These are phyloP conservation scores for Seriola rivoliana DNA, from an alignment of 2,113 vertebrate genomes.

Conservation along the genomic window DNA sequence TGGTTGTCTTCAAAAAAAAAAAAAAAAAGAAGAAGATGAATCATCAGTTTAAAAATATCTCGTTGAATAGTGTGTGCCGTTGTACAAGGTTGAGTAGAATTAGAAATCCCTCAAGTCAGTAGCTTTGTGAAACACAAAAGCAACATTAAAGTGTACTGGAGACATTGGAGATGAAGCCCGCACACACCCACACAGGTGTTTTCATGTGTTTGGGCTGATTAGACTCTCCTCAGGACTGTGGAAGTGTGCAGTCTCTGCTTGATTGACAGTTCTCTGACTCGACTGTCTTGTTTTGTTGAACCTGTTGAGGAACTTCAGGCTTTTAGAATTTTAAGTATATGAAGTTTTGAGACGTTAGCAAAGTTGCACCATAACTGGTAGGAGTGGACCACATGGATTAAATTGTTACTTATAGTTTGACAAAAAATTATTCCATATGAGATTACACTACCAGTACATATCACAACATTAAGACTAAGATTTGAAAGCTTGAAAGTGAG, in stretches of 20 bases:
- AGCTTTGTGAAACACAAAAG: not conserved
- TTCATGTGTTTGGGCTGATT: constrained; percentile 1
- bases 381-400: no score
- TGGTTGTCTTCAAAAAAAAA: not conserved
- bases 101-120: not conserved
- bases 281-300: not conserved
- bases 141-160: not conserved
- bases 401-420: no score
- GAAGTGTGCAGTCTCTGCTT: not conserved
- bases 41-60: not conserved
- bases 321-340: not conserved
- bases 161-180: not conserved
- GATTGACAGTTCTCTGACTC: not conserved
- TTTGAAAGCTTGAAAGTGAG: no score
- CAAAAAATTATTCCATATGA: no score
- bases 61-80: not conserved
- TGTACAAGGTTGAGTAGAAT: not conserved
- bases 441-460: no score
- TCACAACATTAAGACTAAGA: no score
- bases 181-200: constrained; percentile 6
- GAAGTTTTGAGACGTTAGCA: not conserved
- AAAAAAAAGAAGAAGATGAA: not conserved
- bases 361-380: no score
- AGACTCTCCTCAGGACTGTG: not conserved
- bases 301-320: not conserved